These are phyloP conservation scores for Acipenser transmontanus DNA, from an alignment of 2,797 vertebrate species.

Conservation along the genomic window DNA sequence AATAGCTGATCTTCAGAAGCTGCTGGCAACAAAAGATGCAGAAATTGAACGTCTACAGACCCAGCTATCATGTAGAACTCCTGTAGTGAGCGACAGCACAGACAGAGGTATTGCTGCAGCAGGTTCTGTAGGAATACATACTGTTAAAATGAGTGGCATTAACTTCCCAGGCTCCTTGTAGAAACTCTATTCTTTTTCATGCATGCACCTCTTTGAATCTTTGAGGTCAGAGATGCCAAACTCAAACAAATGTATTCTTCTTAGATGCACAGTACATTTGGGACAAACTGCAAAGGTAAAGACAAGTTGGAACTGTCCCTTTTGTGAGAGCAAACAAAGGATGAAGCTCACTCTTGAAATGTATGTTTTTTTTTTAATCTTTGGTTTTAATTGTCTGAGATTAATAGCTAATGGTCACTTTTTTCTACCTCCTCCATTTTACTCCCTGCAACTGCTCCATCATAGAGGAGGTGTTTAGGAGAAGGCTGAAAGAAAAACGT, in stretches of 20 bases:
- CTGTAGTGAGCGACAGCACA: slow-evolving; percentile 58
- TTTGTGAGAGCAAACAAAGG: no score
- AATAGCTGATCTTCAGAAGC: slow-evolving; percentile 83
- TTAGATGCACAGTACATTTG: no score
- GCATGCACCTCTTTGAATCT: no score
- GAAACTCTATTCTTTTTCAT: no score
- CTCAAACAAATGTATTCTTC: no score
- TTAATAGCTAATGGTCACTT: slow-evolving; percentile 32
- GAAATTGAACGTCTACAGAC: slow-evolving; percentile 85
- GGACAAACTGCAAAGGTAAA: no score
- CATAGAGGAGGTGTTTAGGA: slow-evolving; percentile 76
- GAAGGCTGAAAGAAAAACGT: slow-evolving; percentile 75
- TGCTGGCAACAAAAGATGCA: slow-evolving; percentile 78
- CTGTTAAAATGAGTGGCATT: no score
- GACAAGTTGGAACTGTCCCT: no score
- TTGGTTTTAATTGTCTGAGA: neutral
- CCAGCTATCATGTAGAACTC: slow-evolving; percentile 72
- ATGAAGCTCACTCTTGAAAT: no score
- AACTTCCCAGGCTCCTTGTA: no score
- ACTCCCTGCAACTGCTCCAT: slow-evolving; percentile 45
- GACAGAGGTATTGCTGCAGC: slow-evolving; percentile 73
- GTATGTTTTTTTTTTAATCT: no score
- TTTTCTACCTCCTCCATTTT: slow-evolving; percentile 46
- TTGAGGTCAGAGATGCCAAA: no score
- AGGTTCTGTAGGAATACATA: neutral